These are phyloP conservation scores for Netelia inedita DNA, from an alignment of 2,888 invertebrate species.

Conservation along the genomic window DNA sequence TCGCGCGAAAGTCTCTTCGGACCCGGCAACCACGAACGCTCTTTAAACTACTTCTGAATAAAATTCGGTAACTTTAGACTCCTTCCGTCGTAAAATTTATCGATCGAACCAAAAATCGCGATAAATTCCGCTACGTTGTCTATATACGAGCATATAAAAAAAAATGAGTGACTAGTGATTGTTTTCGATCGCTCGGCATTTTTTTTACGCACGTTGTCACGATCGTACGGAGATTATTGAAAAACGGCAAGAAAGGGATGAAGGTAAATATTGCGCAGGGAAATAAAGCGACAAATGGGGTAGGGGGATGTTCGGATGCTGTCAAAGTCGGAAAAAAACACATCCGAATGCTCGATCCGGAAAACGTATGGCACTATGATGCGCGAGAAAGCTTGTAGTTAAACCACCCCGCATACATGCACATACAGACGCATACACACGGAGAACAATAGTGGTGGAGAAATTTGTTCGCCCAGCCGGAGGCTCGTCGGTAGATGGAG, in stretches of 20 bases:
- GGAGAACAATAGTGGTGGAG: constrained; percentile 56
- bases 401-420: neutral
- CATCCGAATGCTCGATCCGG: constrained; percentile 30
- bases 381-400: constrained; percentile 54
- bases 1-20: constrained; percentile 36
- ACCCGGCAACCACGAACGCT: constrained; percentile 24
- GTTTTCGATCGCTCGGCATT: too few species aligned
- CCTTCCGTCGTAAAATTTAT: constrained; percentile 5
- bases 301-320: neutral
- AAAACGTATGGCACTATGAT: constrained; percentile 14
- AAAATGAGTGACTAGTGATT: too few species aligned
- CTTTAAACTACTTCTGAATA: constrained; percentile 56
- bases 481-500: constrained; percentile 72
- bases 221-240: neutral
- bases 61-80: constrained; percentile 49
- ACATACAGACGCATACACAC: neutral
- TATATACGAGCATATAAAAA: too few species aligned
- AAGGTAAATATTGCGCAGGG: neutral
- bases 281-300: neutral
- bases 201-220: too few species aligned
- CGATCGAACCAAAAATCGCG: constrained; percentile 18
- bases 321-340: constrained; percentile 37
- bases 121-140: constrained; percentile 10
- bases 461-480: constrained; percentile 46
- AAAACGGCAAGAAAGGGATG: neutral